These are phyloP conservation scores for Drosophila monieri DNA, from an alignment of 2,888 invertebrate genomes.

Conservation along the genomic window DNA sequence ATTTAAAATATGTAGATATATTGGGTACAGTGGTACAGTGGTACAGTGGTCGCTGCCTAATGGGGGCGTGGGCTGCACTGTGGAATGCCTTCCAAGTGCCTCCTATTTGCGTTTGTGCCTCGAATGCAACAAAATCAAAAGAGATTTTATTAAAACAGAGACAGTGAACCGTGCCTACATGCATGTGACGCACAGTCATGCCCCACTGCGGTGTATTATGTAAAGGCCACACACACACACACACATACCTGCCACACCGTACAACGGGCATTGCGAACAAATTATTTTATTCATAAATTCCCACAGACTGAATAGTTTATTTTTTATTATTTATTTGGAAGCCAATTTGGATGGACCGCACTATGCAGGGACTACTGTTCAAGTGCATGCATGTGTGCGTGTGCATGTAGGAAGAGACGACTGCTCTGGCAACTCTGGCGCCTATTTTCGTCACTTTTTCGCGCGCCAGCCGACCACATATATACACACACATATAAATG, in stretches of 20 bases:
- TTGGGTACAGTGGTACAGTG: background rate
- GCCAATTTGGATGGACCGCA: background rate
- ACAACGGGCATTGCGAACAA: background rate
- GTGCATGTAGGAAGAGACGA: background rate
- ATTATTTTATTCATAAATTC: too few relatives aligned
- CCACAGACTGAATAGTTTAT: too few relatives aligned
- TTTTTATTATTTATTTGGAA: background rate
- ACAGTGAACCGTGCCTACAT: background rate
- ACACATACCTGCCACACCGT: too few relatives aligned
- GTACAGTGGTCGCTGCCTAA: background rate
- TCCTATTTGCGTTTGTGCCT: background rate
- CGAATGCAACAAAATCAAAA: background rate
- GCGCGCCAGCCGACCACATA: conserved; percentile 60
- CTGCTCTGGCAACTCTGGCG: conserved; percentile 66
- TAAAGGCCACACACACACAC: background rate
- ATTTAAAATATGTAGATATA: too few relatives aligned
- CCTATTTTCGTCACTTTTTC: conserved; percentile 71
- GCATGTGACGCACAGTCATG: background rate
- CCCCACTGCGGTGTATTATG: background rate
- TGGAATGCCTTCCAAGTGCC: background rate
- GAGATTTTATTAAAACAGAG: conserved; percentile 1
- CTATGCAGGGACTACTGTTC: conserved; percentile 10
- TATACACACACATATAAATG: conserved; percentile 40
- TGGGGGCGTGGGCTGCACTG: background rate
- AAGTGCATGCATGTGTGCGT: background rate